phyloP scores from a whole-genome alignment of 2,888 invertebrate genomes.

The Alloplasta piceator region DNA sequence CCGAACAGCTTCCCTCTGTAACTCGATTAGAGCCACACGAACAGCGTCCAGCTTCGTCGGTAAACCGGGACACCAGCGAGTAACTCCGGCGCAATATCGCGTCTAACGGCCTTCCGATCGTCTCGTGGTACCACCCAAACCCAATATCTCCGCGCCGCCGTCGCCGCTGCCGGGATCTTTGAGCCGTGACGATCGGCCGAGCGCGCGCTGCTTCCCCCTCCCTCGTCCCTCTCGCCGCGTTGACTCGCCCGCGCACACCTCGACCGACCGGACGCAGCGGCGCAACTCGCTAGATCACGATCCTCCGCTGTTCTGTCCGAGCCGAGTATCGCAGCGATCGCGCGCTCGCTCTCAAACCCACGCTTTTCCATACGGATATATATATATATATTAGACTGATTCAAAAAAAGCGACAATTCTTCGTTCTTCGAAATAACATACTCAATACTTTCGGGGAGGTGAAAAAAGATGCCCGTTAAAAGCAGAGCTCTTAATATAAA shows the following conservation, averaged over 20 bases:
- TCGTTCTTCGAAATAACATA: too few species aligned
- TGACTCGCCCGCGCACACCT: slow-evolving; percentile 6
- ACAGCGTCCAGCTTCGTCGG: slow-evolving; percentile 34
- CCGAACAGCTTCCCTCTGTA: slow-evolving; percentile 59
- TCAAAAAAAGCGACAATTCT: too few species aligned
- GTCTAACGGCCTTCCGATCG: slow-evolving; percentile 67
- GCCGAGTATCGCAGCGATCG: too few species aligned
- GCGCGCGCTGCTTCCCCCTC: too few species aligned
- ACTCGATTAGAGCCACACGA: slow-evolving; percentile 66
- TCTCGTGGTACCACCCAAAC: slow-evolving; percentile 67
- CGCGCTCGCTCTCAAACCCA: slow-evolving; percentile 55
- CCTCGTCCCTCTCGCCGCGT: slow-evolving; percentile 32
- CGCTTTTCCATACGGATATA: too few species aligned
- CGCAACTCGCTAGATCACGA: slow-evolving; percentile 61
- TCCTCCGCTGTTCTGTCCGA: too few species aligned
- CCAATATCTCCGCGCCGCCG: slow-evolving; percentile 67
- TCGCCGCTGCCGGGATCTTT: slow-evolving; percentile 65
- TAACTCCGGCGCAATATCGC: slow-evolving; percentile 55
- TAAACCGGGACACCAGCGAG: slow-evolving; percentile 21
- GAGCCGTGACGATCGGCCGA: slow-evolving; percentile 66
- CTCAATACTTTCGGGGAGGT: too few species aligned
- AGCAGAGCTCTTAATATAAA: too few species aligned
- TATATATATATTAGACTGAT: too few species aligned
- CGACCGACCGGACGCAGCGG: slow-evolving; percentile 59
- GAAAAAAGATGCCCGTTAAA: too few species aligned